Evolutionary conservation across 2,797 vertebrate species (phyloP), one percentile per base, ranked within the genome.

Genomic region (Tenualosa ilisha): DNA sequence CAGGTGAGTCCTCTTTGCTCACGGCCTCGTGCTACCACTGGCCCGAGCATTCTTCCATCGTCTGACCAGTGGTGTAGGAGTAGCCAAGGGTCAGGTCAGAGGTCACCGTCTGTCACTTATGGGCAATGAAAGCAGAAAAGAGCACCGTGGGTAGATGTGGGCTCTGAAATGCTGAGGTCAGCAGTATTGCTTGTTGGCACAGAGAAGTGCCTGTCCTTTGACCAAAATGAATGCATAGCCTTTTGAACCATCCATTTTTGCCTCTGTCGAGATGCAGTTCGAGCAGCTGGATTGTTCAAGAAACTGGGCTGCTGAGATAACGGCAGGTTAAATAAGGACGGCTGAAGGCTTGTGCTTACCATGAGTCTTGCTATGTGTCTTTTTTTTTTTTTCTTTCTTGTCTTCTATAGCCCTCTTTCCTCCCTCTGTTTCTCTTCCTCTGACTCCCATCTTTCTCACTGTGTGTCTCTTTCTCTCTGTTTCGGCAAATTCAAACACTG

Each of bases 61-160:
- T 43, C 37, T 43, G 37, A 79, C 17, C 40, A 79, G 72, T 8
- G 7, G 40, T 79, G 72, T 46, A 79, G 72, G 72, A 43, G 81
- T 20, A 68, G 53, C 40, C 26, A 79, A 87, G 26, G 84, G 88
- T 84, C 81, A 81, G 31, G 85, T 85, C 84, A 72, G 61, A 46
- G 15, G 20, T 79, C 15, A 17, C 15, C 17, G 72, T 79, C 17
- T 20, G 15, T 46, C 72, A 6, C 40, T 40, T 46, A 79, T 22
- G 40, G 72, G 72, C 15, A 20, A 43, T 79, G 72, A 20, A 46
- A 20, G 40, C 72, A 79, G 37, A 79, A 79, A 43, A 79, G 72
- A 46, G 37, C 72, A 46, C 40, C 17, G 8, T 79, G 72, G 72
- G 72, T 79, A 46, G 37, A 43, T 46, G 72, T 22, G 68, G 31